A percentile compares a stretch with the other conserved stretches of the same genome.
Conservation (phyloP, 2,113 vertebrate genomes). For the Empidonax alnorum region DNA sequence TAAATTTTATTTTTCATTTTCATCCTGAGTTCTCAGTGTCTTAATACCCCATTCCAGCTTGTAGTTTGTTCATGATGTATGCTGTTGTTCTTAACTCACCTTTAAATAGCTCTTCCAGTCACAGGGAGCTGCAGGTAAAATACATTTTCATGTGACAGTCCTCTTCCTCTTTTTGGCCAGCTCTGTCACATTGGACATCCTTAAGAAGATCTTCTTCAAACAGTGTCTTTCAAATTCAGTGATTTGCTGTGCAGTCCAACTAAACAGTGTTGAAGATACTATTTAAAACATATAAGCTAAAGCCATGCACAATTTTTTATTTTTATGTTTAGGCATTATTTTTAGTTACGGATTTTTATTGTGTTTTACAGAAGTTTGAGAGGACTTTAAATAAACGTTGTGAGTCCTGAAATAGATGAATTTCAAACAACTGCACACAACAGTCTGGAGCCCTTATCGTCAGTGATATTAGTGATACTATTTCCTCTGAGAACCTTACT, state of each 20-base stretch:
- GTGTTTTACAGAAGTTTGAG: background rate
- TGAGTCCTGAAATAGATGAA: background rate
- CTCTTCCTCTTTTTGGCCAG: background rate
- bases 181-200: background rate
- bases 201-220: background rate
- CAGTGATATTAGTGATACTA: background rate
- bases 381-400: background rate
- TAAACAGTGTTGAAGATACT: background rate
- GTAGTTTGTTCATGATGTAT: background rate
- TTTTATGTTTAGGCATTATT: background rate
- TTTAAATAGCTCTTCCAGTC: background rate
- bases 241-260: background rate
- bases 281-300: background rate
- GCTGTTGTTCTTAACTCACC: background rate
- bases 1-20: background rate
- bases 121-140: background rate
- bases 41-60: background rate
- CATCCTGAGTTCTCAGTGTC: background rate
- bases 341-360: background rate
- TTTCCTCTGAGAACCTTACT: background rate
- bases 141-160: background rate
- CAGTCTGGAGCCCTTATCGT: background rate
- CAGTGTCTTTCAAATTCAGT: background rate
- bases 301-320: background rate
- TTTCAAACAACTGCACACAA: background rate